Percentiles rank a stretch among this genome's conserved stretches.
phyloP scores from a whole-genome alignment of 2,888 invertebrate genomes.

The Lissonota sp. region DNA sequence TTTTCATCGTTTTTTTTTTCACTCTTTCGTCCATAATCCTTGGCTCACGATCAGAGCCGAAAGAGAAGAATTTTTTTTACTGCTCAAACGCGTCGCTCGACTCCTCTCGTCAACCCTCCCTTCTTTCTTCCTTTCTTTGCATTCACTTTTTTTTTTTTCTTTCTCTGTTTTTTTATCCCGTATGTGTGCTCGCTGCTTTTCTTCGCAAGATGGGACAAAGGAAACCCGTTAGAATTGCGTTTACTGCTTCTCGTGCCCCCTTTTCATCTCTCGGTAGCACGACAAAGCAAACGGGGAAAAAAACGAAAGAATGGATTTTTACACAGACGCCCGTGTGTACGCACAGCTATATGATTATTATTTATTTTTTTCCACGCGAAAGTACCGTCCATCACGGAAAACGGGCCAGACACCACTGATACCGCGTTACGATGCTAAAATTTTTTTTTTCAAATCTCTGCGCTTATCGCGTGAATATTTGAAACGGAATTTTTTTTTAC shows the following conservation, averaged over 20 bases:
- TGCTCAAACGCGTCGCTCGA: constrained; percentile 14
- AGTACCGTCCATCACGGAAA: constrained; percentile 55
- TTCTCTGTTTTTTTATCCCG: constrained; percentile 27
- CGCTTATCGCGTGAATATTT: constrained; percentile 38
- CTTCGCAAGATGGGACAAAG: constrained; percentile 54
- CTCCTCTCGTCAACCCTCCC: constrained; percentile 10
- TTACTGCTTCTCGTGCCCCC: constrained; percentile 40
- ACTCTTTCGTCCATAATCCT: constrained; percentile 14
- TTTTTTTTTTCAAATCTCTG: constrained; percentile 13
- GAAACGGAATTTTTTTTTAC: neutral
- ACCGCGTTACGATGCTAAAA: neutral
- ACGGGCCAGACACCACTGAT: constrained; percentile 21
- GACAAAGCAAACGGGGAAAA: constrained; percentile 35
- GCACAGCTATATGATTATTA: constrained; percentile 15
- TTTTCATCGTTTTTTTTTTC: constrained; percentile 3
- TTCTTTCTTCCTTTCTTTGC: constrained; percentile 4
- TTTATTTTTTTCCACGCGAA: constrained; percentile 48
- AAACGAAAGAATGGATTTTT: constrained; percentile 51
- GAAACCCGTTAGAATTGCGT: constrained; percentile 63
- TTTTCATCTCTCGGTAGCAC: constrained; percentile 42
- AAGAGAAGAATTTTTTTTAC: constrained; percentile 23
- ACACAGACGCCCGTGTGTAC: constrained; percentile 39
- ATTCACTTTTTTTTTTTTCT: constrained; percentile 10
- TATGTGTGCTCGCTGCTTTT: constrained; percentile 35
- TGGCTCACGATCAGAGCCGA: neutral